phyloP scores from a whole-genome alignment of 2,797 vertebrate genomes.

The Nyctibius grandis region DNA sequence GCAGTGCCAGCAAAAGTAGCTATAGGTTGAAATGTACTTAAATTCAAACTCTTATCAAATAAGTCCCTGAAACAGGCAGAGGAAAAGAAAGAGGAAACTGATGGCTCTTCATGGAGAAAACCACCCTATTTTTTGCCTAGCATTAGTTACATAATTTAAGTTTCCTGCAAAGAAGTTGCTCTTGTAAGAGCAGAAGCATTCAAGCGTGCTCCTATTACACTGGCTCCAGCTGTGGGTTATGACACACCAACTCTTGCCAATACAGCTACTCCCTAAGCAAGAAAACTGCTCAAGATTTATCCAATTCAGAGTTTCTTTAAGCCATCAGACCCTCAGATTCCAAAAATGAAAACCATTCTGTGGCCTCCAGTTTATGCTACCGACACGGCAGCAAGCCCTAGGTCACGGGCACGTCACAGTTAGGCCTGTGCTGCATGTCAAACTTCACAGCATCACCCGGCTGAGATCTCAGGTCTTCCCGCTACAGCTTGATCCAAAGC shows the following conservation, averaged over 20 bases:
- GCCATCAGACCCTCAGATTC: not conserved
- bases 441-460: not conserved
- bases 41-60: not conserved
- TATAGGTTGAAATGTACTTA: not conserved
- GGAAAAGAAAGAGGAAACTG: not conserved
- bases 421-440: not conserved
- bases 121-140: not conserved
- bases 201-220: rapidly evolving
- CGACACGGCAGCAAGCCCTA: rapidly evolving
- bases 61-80: not conserved
- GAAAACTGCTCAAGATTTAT: not conserved
- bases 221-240: not conserved
- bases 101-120: not conserved
- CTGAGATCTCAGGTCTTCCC: not conserved
- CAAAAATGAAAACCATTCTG: not conserved
- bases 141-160: not conserved
- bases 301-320: not conserved
- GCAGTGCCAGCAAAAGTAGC: not conserved
- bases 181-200: not conserved
- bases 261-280: not conserved
- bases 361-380: not conserved
- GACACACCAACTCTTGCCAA: not conserved
- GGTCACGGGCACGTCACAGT: rapidly evolving
- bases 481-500: not conserved
- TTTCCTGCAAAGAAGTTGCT: not conserved